Conservation (phyloP, 1,140 invertebrate genomes). For the Daktulosphaira vitifoliae region DNA sequence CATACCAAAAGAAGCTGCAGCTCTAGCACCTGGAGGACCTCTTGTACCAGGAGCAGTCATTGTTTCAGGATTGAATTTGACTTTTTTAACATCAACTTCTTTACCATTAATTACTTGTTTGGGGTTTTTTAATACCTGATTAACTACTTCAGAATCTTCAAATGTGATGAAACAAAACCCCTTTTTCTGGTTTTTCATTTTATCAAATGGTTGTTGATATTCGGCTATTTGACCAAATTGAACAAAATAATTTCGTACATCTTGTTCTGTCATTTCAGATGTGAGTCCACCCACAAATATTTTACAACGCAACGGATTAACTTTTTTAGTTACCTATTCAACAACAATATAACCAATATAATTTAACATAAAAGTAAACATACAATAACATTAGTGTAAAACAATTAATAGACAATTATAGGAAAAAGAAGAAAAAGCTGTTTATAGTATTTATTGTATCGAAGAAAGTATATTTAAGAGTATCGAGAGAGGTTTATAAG, state of each 20-base stretch:
- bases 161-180: constrained; percentile 61
- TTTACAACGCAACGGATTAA: constrained; percentile 49
- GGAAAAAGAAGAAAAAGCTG: too few species aligned
- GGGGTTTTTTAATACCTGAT: constrained; percentile 52
- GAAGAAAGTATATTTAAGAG: too few species aligned
- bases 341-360: background rate
- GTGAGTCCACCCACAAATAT: constrained; percentile 62
- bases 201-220: constrained; percentile 62
- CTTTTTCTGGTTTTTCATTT: constrained; percentile 57
- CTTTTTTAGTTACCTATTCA: constrained; percentile 48
- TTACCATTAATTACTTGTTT: constrained; percentile 57
- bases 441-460: too few species aligned
- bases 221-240: constrained; percentile 56
- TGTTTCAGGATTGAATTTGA: constrained; percentile 47
- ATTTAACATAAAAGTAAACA: too few species aligned
- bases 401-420: too few species aligned
- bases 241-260: constrained; percentile 54
- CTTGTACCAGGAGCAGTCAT: constrained; percentile 38
- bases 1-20: constrained; percentile 31
- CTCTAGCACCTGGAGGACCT: constrained; percentile 34
- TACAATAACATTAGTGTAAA: too few species aligned
- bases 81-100: constrained; percentile 52
- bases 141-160: constrained; percentile 54
- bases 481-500: too few species aligned
- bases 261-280: constrained; percentile 54